Percentiles rank a stretch among this genome's conserved stretches.
phyloP scores from a whole-genome alignment of 2,888 invertebrate genomes.

The Apantesis nais region DNA sequence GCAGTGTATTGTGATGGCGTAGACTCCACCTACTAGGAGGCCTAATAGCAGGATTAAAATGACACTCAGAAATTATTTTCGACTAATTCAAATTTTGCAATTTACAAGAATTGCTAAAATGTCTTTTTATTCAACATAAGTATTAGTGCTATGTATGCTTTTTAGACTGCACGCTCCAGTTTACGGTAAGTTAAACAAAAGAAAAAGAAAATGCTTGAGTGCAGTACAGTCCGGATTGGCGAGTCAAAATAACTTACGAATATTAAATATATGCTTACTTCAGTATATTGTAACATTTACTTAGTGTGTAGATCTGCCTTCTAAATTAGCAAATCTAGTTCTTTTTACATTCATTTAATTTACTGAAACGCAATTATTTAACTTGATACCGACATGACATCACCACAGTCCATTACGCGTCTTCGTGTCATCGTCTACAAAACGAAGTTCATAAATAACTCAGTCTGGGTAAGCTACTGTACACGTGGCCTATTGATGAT shows the following conservation, averaged over 20 bases:
- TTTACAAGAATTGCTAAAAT: background rate
- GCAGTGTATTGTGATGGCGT: too few relatives aligned
- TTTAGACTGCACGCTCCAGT: background rate
- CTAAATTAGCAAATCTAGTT: background rate
- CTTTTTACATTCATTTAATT: background rate
- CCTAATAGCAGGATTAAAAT: too few relatives aligned
- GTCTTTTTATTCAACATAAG: background rate
- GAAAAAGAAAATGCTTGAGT: background rate
- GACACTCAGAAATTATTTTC: background rate
- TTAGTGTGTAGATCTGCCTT: background rate
- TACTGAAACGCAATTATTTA: constrained; percentile 5
- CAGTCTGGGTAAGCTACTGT: background rate
- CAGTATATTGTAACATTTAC: background rate
- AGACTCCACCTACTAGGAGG: too few relatives aligned
- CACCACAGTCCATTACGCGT: background rate
- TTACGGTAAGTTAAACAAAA: background rate
- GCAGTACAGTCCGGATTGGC: background rate
- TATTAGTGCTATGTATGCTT: background rate
- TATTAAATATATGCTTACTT: background rate
- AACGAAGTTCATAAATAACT: constrained; percentile 11
- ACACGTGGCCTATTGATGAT: background rate
- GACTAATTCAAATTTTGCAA: background rate
- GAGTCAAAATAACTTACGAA: background rate
- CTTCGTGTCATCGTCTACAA: background rate
- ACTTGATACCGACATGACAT: constrained; percentile 6